A percentile compares a stretch with the other conserved stretches of the same genome.
phyloP scores from a whole-genome alignment of 2,888 invertebrate genomes.

The Lydus trimaculatus region DNA sequence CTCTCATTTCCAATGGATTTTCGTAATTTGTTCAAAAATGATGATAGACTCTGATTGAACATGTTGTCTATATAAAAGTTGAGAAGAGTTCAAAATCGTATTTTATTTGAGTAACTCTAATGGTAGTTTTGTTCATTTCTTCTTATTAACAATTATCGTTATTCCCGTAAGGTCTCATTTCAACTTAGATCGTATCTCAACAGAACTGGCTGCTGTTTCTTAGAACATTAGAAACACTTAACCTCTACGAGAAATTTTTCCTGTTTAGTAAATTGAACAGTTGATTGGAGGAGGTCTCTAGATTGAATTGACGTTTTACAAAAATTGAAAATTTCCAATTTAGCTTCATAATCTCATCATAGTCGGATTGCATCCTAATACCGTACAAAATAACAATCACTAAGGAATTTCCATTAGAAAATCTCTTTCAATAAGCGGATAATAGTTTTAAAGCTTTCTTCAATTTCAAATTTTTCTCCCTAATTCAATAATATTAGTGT shows the following conservation, averaged over 20 bases:
- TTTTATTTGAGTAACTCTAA: too few species aligned
- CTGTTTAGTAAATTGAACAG: not conserved
- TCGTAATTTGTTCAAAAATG: too few species aligned
- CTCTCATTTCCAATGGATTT: too few species aligned
- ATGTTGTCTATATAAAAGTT: too few species aligned
- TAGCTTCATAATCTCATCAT: not conserved
- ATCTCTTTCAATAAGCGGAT: not conserved
- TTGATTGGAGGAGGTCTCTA: not conserved
- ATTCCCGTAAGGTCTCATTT: not conserved
- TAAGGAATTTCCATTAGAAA: not conserved
- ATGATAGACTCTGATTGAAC: too few species aligned
- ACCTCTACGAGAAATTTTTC: not conserved
- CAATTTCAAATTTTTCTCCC: not conserved
- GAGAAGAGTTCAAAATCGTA: too few species aligned
- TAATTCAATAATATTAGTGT: not conserved
- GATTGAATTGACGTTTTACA: not conserved
- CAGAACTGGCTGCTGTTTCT: not conserved
- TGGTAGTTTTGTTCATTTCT: not conserved
- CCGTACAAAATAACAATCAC: not conserved
- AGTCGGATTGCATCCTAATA: conserved; percentile 1
- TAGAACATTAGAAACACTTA: not conserved
- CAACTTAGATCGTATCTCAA: not conserved
- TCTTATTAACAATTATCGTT: not conserved
- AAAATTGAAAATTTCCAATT: conserved; percentile 1
- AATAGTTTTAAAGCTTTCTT: not conserved